These are phyloP conservation scores for Pelecanus crispus DNA, from an alignment of 2,113 vertebrate genomes.

Conservation along the genomic window DNA sequence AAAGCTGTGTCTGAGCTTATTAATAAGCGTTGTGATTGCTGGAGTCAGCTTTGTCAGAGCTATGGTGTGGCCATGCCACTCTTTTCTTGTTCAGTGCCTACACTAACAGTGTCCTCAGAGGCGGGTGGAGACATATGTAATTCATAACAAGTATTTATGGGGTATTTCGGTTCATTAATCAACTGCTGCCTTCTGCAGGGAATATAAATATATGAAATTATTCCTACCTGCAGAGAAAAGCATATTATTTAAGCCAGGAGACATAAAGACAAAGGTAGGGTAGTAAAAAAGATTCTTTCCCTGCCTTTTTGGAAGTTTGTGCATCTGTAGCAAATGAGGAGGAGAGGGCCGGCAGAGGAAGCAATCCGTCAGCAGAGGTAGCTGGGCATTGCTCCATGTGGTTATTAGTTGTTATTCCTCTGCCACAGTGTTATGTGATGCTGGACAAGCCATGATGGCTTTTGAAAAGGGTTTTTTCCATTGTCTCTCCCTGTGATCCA, in stretches of 20 bases:
- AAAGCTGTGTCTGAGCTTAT: constrained; percentile 6
- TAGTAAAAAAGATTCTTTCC: background rate
- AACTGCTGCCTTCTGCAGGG: background rate
- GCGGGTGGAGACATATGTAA: background rate
- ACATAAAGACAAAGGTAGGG: background rate
- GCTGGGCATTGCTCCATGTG: background rate
- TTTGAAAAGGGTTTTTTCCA: background rate
- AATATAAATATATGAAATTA: background rate
- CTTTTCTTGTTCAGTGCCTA: background rate
- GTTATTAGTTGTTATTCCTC: background rate
- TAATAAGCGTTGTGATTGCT: background rate
- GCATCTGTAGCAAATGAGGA: background rate
- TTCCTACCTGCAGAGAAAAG: background rate
- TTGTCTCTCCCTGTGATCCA: background rate
- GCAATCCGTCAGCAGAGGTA: background rate
- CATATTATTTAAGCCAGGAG: background rate
- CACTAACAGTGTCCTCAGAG: background rate
- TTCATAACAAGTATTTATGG: background rate
- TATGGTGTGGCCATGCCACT: background rate
- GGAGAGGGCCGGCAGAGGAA: background rate
- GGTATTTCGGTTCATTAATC: background rate
- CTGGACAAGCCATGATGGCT: background rate
- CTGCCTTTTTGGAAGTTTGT: background rate
- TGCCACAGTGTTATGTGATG: background rate
- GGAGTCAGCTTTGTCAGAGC: background rate